Evolutionary conservation across 2,888 invertebrate species (phyloP).

Genomic region (Odontocerum albicorne): DNA sequence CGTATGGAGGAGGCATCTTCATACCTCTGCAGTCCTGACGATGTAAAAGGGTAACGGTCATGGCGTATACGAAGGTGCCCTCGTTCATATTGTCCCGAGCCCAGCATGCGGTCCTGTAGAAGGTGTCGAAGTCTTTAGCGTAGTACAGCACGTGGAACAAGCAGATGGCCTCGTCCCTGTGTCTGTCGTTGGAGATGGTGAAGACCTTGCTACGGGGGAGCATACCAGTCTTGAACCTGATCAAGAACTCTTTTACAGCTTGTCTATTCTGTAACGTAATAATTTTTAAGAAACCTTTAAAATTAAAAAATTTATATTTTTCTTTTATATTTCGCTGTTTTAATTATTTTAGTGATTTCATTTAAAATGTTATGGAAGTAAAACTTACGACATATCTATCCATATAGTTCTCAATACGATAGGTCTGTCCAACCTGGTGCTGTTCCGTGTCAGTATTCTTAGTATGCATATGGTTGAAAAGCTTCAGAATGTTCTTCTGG

Average conservation of each 20-base stretch:
- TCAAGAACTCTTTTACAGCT: conserved; percentile 3
- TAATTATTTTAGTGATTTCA: too few species aligned
- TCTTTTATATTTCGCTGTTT: too few species aligned
- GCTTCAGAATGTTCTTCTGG: conserved; percentile 14
- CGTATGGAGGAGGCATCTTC: conserved; percentile 71
- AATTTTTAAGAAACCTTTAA: not conserved
- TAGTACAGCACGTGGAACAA: conserved; percentile 66
- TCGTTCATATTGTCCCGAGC: conserved; percentile 71
- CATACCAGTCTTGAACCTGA: conserved; percentile 39
- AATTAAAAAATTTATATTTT: too few species aligned
- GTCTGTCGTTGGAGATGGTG: conserved; percentile 61
- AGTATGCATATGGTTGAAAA: conserved; percentile 10
- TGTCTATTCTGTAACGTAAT: conserved; percentile 1
- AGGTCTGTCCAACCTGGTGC: conserved; percentile 14
- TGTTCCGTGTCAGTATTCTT: conserved; percentile 14
- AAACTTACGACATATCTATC: conserved; percentile 16
- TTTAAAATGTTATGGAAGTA: too few species aligned
- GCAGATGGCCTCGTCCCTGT: conserved; percentile 63
- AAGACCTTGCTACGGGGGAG: conserved; percentile 63
- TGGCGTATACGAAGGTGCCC: conserved; percentile 72
- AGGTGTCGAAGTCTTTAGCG: conserved; percentile 69
- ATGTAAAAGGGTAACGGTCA: conserved; percentile 69
- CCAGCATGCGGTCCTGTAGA: conserved; percentile 69
- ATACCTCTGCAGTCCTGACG: conserved; percentile 67
- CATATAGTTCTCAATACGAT: conserved; percentile 5